Evolutionary conservation across 2,797 vertebrate genomes (phyloP).

Genomic region (Hippopotamyrus pictus): DNA sequence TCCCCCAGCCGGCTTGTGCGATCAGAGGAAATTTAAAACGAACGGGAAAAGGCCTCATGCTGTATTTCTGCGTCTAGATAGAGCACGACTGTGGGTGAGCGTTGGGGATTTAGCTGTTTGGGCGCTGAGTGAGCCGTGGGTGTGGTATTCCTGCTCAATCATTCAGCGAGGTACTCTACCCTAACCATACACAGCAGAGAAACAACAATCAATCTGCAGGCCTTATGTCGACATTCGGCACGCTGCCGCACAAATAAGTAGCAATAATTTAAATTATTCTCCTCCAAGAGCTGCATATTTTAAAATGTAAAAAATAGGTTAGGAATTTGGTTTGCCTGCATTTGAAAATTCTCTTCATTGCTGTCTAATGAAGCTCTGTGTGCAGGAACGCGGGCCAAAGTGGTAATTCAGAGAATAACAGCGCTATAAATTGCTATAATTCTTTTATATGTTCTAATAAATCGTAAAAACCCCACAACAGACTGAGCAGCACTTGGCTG

Average conservation of each 20-base stretch:
- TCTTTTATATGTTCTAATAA: slow-evolving; percentile 4
- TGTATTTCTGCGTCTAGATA: not conserved
- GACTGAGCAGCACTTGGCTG: not conserved
- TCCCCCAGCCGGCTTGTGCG: not conserved
- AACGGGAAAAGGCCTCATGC: not conserved
- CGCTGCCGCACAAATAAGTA: not conserved
- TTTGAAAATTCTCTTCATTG: not conserved
- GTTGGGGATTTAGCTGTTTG: not conserved
- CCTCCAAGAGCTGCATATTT: slow-evolving; percentile 2
- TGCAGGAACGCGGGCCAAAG: not conserved
- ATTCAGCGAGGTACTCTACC: not conserved
- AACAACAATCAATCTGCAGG: not conserved
- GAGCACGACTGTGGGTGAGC: not conserved
- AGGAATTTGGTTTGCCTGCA: not conserved
- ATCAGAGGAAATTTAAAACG: not conserved
- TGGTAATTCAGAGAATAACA: not conserved
- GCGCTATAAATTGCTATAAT: not conserved
- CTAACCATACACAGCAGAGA: not conserved
- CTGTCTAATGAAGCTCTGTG: not conserved
- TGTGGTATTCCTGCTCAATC: not conserved
- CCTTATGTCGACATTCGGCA: not conserved
- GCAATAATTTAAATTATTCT: slow-evolving; percentile 7
- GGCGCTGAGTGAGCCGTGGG: not conserved
- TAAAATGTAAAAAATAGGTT: not conserved
- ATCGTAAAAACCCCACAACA: not conserved